These are phyloP conservation scores for Neopipo cinnamomea DNA, from an alignment of 2,113 vertebrate genomes.

Conservation along the genomic window DNA sequence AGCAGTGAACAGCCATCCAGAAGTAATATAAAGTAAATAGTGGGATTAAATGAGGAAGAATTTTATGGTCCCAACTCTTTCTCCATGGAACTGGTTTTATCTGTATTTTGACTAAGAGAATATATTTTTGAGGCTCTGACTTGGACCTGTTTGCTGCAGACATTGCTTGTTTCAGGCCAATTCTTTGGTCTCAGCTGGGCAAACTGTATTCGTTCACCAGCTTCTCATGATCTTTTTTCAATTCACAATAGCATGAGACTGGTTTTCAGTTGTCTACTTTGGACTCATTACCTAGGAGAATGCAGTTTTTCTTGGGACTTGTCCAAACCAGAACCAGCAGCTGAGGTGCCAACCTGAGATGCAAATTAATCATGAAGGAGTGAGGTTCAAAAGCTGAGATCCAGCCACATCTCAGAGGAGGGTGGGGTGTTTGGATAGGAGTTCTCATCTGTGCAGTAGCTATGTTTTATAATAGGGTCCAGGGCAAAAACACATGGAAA, in stretches of 20 bases:
- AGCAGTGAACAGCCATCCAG: not conserved
- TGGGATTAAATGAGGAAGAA: not conserved
- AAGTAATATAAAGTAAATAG: not conserved
- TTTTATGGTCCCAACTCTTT: not conserved
- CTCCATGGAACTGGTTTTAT: not conserved
- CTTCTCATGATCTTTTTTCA: not conserved
- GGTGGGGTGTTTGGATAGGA: not conserved
- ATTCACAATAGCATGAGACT: not conserved
- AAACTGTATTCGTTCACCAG: not conserved
- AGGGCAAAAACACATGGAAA: not conserved
- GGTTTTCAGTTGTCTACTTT: not conserved
- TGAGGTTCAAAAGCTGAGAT: not conserved
- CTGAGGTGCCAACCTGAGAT: not conserved
- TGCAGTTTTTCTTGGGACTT: not conserved
- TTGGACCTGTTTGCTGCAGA: not conserved
- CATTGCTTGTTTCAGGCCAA: not conserved
- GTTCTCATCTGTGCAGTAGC: not conserved
- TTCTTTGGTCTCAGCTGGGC: not conserved
- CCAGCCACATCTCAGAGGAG: not conserved
- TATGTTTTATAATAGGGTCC: not conserved
- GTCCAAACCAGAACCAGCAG: not conserved
- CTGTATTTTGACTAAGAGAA: not conserved
- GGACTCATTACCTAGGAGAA: not conserved
- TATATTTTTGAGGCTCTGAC: not conserved
- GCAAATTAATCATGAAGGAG: not conserved